Conservation (phyloP, 2,888 invertebrate genomes). For the Penaeus monodon region DNA sequence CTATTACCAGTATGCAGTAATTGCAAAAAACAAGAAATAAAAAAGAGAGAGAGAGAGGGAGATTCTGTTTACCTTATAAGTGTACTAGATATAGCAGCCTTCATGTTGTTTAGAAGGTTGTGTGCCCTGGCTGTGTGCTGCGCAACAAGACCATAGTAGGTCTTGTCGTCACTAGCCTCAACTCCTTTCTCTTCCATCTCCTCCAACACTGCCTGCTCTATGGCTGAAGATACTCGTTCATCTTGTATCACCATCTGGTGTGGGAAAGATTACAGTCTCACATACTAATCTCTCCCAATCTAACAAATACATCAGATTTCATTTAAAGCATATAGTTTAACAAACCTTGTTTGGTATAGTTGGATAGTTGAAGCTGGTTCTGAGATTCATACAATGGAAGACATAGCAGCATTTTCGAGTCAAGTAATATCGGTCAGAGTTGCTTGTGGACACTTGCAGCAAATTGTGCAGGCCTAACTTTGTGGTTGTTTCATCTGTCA, state of each 20-base stretch:
- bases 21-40: neutral
- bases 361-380: constrained; percentile 51
- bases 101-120: constrained; percentile 81
- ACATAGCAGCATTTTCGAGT: constrained; percentile 65
- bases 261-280: constrained; percentile 64
- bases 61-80: constrained; percentile 73
- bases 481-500: constrained; percentile 66
- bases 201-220: constrained; percentile 79
- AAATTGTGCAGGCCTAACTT: constrained; percentile 65
- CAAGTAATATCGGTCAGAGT: constrained; percentile 62
- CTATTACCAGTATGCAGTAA: too few species aligned
- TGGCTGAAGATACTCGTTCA: constrained; percentile 78
- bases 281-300: neutral
- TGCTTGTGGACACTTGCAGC: constrained; percentile 64
- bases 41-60: neutral
- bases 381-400: constrained; percentile 61
- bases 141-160: constrained; percentile 43
- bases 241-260: constrained; percentile 77
- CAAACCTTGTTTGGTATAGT: constrained; percentile 57
- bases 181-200: constrained; percentile 70
- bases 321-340: neutral
- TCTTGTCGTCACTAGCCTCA: constrained; percentile 69
- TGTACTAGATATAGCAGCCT: constrained; percentile 84
- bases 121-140: constrained; percentile 78
- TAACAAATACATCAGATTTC: neutral